phyloP scores from a whole-genome alignment of 2,113 vertebrate species.

The Oplegnathus fasciatus region DNA sequence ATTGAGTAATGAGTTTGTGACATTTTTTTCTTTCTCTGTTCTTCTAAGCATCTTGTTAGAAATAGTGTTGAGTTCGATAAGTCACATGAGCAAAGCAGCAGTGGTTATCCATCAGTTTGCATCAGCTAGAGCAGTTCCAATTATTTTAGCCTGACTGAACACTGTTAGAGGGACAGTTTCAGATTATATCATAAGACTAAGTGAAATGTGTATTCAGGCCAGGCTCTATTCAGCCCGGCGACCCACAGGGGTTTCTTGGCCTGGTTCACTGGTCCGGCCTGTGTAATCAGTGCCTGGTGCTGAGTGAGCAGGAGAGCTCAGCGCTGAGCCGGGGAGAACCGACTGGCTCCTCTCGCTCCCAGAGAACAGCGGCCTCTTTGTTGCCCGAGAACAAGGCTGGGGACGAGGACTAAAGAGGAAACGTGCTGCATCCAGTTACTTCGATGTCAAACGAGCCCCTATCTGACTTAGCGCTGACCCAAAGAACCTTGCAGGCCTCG shows the following conservation, averaged over 20 bases:
- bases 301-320: constrained; percentile 49
- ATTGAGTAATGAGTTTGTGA: neutral
- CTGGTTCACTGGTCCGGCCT: constrained; percentile 25
- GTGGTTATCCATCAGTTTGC: neutral
- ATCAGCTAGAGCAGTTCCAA: neutral
- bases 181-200: neutral
- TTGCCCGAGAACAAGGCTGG: constrained; percentile 38
- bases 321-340: constrained; percentile 2
- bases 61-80: neutral
- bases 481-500: neutral
- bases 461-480: neutral
- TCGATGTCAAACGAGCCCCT: constrained; percentile 8
- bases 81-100: neutral
- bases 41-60: neutral
- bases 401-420: constrained; percentile 25
- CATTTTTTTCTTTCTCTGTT: neutral
- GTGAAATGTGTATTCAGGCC: constrained; percentile 25
- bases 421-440: constrained; percentile 37
- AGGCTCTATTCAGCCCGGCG: neutral
- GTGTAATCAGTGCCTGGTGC: constrained; percentile 66
- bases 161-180: neutral
- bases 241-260: constrained; percentile 22
- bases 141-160: neutral
- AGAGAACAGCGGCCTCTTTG: constrained; percentile 77
- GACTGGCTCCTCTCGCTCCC: constrained; percentile 37